Evolutionary conservation across 2,888 invertebrate genomes (phyloP).

Genomic region (Himalopsyche tibetana): DNA sequence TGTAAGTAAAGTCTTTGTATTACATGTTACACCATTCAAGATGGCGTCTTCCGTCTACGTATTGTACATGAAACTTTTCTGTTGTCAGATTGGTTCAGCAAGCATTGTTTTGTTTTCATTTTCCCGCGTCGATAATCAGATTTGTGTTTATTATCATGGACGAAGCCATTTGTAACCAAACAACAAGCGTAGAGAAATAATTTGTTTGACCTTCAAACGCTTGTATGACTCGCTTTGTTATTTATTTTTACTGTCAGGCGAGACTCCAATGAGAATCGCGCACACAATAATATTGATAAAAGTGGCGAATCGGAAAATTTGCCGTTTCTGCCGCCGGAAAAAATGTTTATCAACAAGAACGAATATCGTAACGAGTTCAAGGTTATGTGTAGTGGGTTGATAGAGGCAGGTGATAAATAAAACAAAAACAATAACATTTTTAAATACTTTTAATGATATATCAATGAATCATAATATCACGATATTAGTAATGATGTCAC

Average conservation of each 20-base stretch:
- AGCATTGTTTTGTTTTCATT: no score
- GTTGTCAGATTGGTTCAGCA: no score
- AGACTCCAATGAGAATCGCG: constrained; percentile 6
- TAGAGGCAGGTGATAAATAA: constrained; percentile 41
- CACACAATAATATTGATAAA: constrained; percentile 18
- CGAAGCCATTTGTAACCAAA: no score
- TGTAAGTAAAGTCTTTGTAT: no score
- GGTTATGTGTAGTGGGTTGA: constrained; percentile 17
- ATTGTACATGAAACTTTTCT: no score
- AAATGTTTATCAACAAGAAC: background rate
- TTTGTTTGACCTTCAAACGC: constrained; percentile 8
- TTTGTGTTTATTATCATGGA: no score
- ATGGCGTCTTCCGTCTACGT: no score
- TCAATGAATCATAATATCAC: constrained; percentile 46
- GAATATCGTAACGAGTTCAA: constrained; percentile 39
- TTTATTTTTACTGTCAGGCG: constrained; percentile 5
- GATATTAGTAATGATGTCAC: constrained; percentile 49
- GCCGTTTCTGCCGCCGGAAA: background rate
- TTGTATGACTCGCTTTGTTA: background rate
- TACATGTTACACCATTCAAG: no score
- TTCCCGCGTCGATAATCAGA: no score
- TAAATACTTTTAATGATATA: constrained; percentile 53
- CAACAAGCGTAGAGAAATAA: background rate
- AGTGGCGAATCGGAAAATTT: background rate
- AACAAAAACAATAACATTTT: constrained; percentile 52